Conservation (phyloP, 2,888 invertebrate species). For the Tenodera sinensis region DNA sequence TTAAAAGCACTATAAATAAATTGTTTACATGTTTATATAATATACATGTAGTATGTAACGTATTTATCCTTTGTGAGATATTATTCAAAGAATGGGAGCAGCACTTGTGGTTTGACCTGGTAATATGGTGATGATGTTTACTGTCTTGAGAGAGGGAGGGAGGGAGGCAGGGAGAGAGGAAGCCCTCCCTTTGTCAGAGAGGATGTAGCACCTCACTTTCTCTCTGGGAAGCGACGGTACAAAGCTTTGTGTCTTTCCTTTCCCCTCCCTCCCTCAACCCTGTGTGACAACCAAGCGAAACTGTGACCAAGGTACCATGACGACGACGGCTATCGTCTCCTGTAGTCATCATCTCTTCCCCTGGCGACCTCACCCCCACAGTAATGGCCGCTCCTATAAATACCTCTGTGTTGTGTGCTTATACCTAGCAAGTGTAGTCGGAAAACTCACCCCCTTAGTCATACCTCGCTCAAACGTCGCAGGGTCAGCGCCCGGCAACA, state of each 20-base stretch:
- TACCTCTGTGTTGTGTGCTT: neutral
- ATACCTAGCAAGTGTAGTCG: slow-evolving; percentile 1
- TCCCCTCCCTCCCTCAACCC: neutral
- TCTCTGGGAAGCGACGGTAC: neutral
- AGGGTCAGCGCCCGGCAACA: neutral
- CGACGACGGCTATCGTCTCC: neutral
- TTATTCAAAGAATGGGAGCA: neutral
- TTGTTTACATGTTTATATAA: too few species aligned
- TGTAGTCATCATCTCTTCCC: neutral
- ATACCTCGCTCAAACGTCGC: neutral
- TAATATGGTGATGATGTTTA: too few species aligned
- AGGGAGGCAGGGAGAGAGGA: neutral
- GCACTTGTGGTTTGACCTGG: neutral
- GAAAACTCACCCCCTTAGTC: neutral
- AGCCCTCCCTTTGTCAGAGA: neutral
- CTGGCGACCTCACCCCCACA: neutral
- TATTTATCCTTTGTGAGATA: too few species aligned
- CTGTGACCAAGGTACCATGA: slow-evolving; percentile 17
- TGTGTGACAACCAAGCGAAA: slow-evolving; percentile 16
- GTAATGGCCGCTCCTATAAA: neutral
- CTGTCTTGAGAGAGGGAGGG: neutral
- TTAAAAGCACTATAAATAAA: too few species aligned
- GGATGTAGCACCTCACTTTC: neutral
- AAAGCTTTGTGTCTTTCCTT: slow-evolving; percentile 15
- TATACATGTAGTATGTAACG: too few species aligned